A percentile compares a stretch with the other conserved stretches of the same genome.
Conservation (phyloP, 2,888 invertebrate genomes). For the Cantharis flavilabris region DNA sequence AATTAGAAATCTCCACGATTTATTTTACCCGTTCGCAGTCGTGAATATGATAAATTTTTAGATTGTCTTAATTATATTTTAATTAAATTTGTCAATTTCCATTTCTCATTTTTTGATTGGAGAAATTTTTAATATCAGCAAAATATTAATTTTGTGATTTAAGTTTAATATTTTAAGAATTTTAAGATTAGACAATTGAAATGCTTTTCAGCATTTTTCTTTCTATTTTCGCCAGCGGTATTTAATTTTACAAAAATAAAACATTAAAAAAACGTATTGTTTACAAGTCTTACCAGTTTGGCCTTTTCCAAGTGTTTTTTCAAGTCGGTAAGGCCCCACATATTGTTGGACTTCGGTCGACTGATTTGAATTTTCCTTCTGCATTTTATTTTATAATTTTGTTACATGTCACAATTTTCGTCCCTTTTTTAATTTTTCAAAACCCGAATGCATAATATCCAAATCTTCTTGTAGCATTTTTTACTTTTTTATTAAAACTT, state of each 20-base stretch:
- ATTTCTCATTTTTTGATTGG: not conserved
- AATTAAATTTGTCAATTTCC: not conserved
- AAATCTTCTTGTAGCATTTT: conserved; percentile 8
- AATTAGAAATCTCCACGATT: not conserved
- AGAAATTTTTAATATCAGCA: not conserved
- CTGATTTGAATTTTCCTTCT: conserved; percentile 52
- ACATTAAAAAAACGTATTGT: not conserved
- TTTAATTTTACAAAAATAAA: not conserved
- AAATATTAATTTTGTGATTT: too few species aligned
- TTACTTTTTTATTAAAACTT: not conserved
- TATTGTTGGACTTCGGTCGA: conserved; percentile 82
- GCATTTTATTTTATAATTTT: conserved; percentile 41
- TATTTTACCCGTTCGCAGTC: not conserved
- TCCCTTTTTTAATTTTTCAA: conserved; percentile 19
- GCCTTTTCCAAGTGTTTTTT: conserved; percentile 98
- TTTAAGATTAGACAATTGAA: not conserved
- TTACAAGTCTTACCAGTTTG: conserved; percentile 83
- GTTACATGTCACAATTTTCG: conserved; percentile 23
- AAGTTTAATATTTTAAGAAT: not conserved
- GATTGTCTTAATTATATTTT: not conserved
- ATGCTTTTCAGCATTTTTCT: not conserved
- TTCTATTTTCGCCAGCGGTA: not conserved
- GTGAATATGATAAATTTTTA: not conserved
- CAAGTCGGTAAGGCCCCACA: conserved; percentile 98
- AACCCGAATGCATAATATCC: conserved; percentile 24